Evolutionary conservation across 2,113 vertebrate genomes (phyloP).

Genomic region (Sceloporus tristichus): DNA sequence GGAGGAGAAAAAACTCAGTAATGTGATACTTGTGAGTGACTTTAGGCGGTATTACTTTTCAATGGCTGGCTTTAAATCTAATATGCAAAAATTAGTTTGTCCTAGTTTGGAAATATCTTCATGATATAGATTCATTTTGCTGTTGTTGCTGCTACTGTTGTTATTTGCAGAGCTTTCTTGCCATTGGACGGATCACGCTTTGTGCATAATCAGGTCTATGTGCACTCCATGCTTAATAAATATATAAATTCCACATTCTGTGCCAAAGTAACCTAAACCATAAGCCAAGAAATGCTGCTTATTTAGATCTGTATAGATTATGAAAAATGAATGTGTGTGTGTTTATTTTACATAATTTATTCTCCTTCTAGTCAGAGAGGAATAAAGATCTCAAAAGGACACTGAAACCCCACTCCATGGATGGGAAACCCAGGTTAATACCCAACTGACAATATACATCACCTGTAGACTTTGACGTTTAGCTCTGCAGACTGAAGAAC

Average conservation of each 20-base stretch:
- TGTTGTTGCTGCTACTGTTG: no score
- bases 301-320: neutral
- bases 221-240: neutral
- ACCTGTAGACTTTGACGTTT: no score
- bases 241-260: neutral
- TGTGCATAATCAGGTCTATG: neutral
- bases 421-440: no score
- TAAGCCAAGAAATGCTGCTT: neutral
- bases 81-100: no score
- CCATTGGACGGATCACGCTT: neutral
- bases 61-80: neutral
- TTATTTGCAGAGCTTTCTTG: no score
- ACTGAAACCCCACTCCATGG: no score
- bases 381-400: no score
- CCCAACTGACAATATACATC: no score
- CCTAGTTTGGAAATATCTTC: neutral
- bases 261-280: neutral
- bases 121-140: neutral
- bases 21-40: neutral
- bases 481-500: no score
- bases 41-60: neutral
- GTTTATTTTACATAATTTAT: neutral
- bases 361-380: neutral
- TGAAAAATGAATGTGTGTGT: neutral
- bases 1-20: neutral